These are phyloP conservation scores for Halcyon smyrnensis DNA, from an alignment of 2,797 vertebrate genomes.

Conservation along the genomic window DNA sequence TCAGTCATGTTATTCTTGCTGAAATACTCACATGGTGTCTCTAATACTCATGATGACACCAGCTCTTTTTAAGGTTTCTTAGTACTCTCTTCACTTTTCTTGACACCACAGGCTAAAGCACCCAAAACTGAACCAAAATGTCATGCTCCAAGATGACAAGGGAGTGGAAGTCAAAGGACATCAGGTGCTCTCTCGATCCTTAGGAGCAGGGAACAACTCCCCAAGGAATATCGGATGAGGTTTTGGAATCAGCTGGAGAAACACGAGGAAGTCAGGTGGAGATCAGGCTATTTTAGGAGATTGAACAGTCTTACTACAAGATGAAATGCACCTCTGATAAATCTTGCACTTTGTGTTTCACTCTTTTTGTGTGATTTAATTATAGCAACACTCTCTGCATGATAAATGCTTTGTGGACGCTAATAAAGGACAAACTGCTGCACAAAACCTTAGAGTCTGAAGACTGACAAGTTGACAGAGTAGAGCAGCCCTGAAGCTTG, in stretches of 20 bases:
- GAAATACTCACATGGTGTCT: accelerated
- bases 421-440: neutral
- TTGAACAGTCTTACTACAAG: neutral
- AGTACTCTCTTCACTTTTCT: neutral
- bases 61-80: neutral
- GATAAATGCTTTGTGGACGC: neutral
- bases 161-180: neutral
- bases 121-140: neutral
- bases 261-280: neutral
- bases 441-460: neutral
- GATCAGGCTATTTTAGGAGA: neutral
- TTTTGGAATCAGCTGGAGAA: neutral
- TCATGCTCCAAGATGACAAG: neutral
- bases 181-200: neutral
- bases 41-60: neutral
- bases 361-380: neutral
- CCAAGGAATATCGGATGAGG: neutral
- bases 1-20: neutral
- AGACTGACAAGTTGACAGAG: neutral
- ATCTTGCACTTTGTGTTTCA: neutral
- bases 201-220: neutral
- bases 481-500: neutral
- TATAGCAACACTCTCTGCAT: neutral
- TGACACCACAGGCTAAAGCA: neutral
- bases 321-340: neutral